Evolutionary conservation across 1,140 invertebrate genomes (phyloP).

Genomic region (Drosophila yakuba): DNA sequence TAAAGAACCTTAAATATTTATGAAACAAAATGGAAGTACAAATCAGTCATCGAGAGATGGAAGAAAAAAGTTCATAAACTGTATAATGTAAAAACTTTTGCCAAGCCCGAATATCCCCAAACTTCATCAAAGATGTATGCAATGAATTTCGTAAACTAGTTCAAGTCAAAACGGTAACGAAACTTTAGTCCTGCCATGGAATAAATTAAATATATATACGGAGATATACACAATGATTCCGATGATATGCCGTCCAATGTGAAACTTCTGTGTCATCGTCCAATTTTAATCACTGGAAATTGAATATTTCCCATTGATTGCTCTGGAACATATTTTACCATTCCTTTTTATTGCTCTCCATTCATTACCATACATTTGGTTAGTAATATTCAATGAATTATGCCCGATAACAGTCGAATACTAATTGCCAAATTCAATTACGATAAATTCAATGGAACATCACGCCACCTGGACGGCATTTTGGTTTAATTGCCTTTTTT

Average conservation of each 20-base stretch:
- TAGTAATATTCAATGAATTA: constrained; percentile 48
- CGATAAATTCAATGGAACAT: constrained; percentile 28
- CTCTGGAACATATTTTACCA: constrained; percentile 13
- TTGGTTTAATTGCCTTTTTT: constrained; percentile 35
- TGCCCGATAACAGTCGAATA: constrained; percentile 41
- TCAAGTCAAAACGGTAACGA: constrained; percentile 7
- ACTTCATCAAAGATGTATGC: constrained; percentile 43
- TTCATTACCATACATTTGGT: constrained; percentile 32
- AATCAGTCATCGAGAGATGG: constrained; percentile 22
- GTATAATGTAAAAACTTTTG: constrained; percentile 48
- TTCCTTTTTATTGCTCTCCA: background rate
- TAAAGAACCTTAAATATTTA: constrained; percentile 34
- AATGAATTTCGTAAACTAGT: constrained; percentile 19
- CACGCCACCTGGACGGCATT: constrained; percentile 26
- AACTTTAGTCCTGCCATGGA: constrained; percentile 7
- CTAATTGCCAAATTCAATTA: constrained; percentile 59
- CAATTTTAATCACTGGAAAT: constrained; percentile 47
- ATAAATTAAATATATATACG: constrained; percentile 5
- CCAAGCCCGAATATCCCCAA: constrained; percentile 10
- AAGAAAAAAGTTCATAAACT: constrained; percentile 30
- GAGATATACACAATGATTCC: background rate
- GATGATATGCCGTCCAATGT: background rate
- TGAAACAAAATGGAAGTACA: constrained; percentile 42
- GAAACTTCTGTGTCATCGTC: constrained; percentile 2
- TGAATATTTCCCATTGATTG: constrained; percentile 30